These are phyloP conservation scores for Lycaon pictus DNA, from an alignment of 2,113 vertebrate species.

Conservation along the genomic window DNA sequence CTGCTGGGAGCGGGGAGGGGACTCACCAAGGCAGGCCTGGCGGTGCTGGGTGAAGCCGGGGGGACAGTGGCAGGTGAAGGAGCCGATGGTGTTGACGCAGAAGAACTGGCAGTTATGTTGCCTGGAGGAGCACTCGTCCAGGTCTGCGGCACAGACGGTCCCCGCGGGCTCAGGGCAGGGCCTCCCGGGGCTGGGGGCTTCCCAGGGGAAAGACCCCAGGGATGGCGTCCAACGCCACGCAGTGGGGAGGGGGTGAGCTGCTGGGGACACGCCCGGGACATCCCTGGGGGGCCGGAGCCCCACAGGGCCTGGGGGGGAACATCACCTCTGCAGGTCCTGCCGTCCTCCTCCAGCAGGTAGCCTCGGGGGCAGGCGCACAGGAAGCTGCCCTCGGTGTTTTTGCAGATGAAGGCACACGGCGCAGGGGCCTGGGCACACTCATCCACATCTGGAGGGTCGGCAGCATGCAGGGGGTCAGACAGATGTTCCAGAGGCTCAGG, in stretches of 20 bases:
- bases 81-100: constrained; percentile 94
- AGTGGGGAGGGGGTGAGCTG: rapidly evolving
- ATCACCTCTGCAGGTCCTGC: constrained; percentile 96
- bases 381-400: constrained; percentile 97
- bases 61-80: constrained; percentile 96
- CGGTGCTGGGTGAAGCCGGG: constrained; percentile 95
- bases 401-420: constrained; percentile 97
- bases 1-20: rapidly evolving
- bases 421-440: constrained; percentile 95
- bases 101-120: constrained; percentile 98
- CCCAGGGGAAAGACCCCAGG: background rate
- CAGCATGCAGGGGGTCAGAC: background rate
- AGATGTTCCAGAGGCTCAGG: background rate
- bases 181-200: background rate
- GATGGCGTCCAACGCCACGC: background rate
- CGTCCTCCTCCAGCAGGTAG: constrained; percentile 94
- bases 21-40: constrained; percentile 95
- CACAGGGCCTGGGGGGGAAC: rapidly evolving
- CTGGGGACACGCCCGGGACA: background rate
- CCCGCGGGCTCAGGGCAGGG: background rate
- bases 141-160: constrained; percentile 85
- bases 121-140: constrained; percentile 97
- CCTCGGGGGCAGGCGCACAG: constrained; percentile 96
- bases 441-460: constrained; percentile 90
- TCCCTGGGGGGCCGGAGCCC: background rate